Conservation (phyloP, 2,113 vertebrate genomes). For the Setophaga kirtlandii region DNA sequence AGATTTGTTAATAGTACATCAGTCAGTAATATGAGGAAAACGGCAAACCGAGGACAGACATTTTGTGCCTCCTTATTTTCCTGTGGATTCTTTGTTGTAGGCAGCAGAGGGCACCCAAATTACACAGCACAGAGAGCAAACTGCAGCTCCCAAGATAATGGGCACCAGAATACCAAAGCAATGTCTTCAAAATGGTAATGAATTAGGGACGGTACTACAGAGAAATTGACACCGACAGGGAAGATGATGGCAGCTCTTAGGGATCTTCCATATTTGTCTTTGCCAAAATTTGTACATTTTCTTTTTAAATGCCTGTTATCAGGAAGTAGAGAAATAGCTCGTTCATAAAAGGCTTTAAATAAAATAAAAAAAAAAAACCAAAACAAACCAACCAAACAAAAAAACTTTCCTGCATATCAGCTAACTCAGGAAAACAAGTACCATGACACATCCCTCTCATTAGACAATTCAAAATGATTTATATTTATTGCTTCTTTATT, state of each 20-base stretch:
- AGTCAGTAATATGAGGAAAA: neutral
- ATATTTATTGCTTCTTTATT: neutral
- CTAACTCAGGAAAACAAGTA: neutral
- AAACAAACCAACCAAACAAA: neutral
- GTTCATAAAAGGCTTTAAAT: neutral
- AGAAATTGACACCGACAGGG: neutral
- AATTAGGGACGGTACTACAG: neutral
- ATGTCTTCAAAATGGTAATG: neutral
- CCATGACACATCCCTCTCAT: neutral
- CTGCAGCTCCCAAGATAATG: neutral
- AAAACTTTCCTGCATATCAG: neutral
- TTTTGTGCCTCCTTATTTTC: neutral
- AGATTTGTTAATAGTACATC: neutral
- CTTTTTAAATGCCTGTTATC: neutral
- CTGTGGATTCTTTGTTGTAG: neutral
- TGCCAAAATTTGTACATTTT: neutral
- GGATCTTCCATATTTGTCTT: neutral
- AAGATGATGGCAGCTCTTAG: neutral
- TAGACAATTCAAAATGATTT: neutral
- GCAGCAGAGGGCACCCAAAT: slow-evolving; percentile 57
- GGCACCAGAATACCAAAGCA: neutral
- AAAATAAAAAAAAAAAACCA: neutral
- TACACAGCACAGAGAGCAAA: neutral
- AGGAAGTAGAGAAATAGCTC: neutral
- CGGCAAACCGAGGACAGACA: neutral